A percentile compares a stretch with the other conserved stretches of the same genome.
Evolutionary conservation across 2,797 vertebrate species (phyloP).

Genomic region (Pagetopsis macropterus): DNA sequence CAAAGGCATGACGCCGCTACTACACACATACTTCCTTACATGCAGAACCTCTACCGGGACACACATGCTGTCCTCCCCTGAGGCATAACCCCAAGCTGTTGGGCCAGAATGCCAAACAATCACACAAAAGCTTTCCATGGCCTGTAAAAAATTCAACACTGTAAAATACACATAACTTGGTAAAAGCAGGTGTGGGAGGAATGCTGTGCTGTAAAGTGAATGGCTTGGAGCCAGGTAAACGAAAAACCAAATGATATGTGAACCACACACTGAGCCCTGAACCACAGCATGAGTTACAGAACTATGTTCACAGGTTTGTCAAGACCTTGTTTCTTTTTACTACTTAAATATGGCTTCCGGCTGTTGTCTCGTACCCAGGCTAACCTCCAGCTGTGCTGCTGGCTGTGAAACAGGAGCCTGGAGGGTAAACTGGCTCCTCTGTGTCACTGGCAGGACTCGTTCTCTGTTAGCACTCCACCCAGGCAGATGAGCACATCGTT

Average conservation of each 20-base stretch:
- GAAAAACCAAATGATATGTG: not conserved
- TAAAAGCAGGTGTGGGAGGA: constrained; percentile 21
- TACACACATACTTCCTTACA: constrained; percentile 48
- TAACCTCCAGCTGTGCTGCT: constrained; percentile 25
- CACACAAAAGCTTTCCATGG: constrained; percentile 20
- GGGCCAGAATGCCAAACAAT: constrained; percentile 11
- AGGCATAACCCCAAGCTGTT: constrained; percentile 34
- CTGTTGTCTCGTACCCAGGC: constrained; percentile 22
- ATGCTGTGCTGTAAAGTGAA: not conserved
- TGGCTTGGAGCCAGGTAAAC: not conserved
- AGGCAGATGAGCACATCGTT: not conserved
- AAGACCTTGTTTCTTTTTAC: constrained; percentile 11
- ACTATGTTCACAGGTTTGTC: constrained; percentile 7
- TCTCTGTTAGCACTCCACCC: not conserved
- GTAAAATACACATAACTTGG: too few relatives aligned
- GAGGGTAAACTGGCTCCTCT: constrained; percentile 8
- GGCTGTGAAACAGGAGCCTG: constrained; percentile 24
- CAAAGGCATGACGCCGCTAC: constrained; percentile 32
- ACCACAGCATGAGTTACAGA: constrained; percentile 7
- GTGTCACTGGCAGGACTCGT: constrained; percentile 18
- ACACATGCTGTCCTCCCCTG: constrained; percentile 37
- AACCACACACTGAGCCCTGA: not conserved
- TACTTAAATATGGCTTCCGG: constrained; percentile 7
- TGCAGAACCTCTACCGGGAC: not conserved
- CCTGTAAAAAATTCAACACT: constrained; percentile 44